A percentile compares a stretch with the other conserved stretches of the same genome.
phyloP scores from a whole-genome alignment of 2,113 vertebrate genomes.

The Saguinus midas region DNA sequence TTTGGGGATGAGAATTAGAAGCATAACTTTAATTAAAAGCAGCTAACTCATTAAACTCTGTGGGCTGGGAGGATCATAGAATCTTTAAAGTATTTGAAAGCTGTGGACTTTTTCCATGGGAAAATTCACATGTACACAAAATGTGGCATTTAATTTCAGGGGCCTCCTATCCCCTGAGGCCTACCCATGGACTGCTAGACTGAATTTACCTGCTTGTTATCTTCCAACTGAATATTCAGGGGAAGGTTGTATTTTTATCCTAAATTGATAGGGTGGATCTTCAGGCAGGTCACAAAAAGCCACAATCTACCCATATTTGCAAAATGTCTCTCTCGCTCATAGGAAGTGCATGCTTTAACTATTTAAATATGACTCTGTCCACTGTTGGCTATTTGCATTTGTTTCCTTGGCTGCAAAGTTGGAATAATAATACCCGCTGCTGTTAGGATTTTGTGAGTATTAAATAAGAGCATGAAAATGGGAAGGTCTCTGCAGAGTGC shows the following conservation, averaged over 20 bases:
- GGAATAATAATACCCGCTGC: background rate
- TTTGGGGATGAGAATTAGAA: background rate
- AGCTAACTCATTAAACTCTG: background rate
- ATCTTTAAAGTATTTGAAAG: slow-evolving; percentile 1
- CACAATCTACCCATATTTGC: background rate
- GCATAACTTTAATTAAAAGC: background rate
- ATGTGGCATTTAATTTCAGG: background rate
- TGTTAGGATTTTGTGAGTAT: background rate
- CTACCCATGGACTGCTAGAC: background rate
- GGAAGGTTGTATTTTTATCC: background rate
- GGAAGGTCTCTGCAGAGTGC: background rate
- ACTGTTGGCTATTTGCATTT: background rate
- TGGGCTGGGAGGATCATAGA: background rate
- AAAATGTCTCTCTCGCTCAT: background rate
- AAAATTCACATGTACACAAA: background rate
- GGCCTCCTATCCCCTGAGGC: background rate
- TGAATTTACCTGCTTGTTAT: background rate
- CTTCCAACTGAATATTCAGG: background rate
- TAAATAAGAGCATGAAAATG: background rate
- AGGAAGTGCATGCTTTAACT: background rate
- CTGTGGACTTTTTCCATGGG: background rate
- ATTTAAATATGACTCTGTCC: background rate
- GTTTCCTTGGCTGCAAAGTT: background rate
- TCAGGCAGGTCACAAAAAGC: background rate
- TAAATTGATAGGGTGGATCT: background rate